Percentiles rank a stretch among this genome's conserved stretches.
Conservation (phyloP, 2,888 invertebrate genomes). For the Orthosia cruda region DNA sequence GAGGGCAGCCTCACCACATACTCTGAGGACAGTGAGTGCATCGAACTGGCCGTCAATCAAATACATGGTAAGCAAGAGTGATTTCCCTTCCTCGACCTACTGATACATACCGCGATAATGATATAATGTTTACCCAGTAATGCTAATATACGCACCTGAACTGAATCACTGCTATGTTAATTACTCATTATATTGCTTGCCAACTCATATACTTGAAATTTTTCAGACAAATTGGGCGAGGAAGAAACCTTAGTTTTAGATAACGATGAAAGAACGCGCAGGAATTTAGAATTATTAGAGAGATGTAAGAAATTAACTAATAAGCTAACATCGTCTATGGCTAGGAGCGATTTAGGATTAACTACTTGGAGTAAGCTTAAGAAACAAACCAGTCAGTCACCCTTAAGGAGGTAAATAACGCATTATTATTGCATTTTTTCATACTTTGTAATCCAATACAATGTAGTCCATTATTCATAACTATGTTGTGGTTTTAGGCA, state of each 20-base stretch:
- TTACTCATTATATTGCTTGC: constrained; percentile 76
- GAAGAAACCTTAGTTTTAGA: constrained; percentile 87
- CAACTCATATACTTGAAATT: constrained; percentile 70
- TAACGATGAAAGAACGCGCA: constrained; percentile 91
- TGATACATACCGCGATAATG: constrained; percentile 66
- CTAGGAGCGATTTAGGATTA: constrained; percentile 96
- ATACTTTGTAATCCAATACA: neutral
- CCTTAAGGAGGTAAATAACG: constrained; percentile 91
- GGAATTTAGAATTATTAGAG: constrained; percentile 91
- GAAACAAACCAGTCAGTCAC: constrained; percentile 93
- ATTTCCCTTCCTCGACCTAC: constrained; percentile 49
- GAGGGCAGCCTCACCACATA: constrained; percentile 97
- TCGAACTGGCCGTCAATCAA: constrained; percentile 89
- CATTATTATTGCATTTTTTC: neutral
- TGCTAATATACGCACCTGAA: constrained; percentile 59
- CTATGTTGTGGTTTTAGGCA: constrained; percentile 89
- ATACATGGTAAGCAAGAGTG: constrained; percentile 84
- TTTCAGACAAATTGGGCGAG: constrained; percentile 90
- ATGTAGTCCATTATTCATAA: neutral
- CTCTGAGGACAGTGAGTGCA: constrained; percentile 96
- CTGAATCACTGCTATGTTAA: constrained; percentile 77
- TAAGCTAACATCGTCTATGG: constrained; percentile 95
- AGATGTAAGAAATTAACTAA: constrained; percentile 90
- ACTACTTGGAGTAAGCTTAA: constrained; percentile 97
- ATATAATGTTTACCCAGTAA: constrained; percentile 77